Evolutionary conservation across 1,140 invertebrate genomes (phyloP), one percentile per base, ranked within the genome.

Genomic region (Drosophila insularis): DNA sequence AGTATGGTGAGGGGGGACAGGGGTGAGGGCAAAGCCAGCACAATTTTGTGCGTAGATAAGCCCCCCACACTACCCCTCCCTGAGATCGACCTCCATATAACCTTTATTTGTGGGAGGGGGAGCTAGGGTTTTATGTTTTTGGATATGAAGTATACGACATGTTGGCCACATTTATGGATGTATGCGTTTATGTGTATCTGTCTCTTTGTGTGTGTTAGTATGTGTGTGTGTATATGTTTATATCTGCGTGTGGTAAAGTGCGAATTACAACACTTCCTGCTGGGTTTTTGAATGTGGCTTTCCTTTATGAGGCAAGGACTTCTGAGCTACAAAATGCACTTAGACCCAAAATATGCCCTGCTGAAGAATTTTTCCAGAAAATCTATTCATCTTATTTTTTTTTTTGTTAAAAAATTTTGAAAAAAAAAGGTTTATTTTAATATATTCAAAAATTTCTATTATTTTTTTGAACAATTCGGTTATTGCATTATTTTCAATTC

Each of bases 181-280:
- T 40, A 19, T 62, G 19, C 65, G 32, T 17, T 3, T 17, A 11
- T 55, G 32, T 72, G 56, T 68, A 55, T 62, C 58, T 63, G 64
- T 35, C 40, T 63, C 46, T 61, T 40, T 56, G n/a, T n/a, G 4
- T 23, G 17, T 63, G 39, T 21, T 2, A 3, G 23, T 62, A n/a
- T 65, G 23, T 10, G 4, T 23, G 13, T 63, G 43, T 66, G 65
- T 68, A 58, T 60, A 50, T 61, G 66, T 37, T 39, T 64, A 59
- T 58, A 37, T 53, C 23, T 64, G 58, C 67, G 60, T 70, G 50
- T 79, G 81, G 39, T 68, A 65, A 77, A 86, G 81, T 84, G 81
- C 81, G 81, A 85, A 86, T 81, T 80, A 85, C 81, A 81, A 86
- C 78, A 85, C 81, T 80, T 84, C 53, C 73, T 85, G 77, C 60